Base-by-base conservation (phyloP, 92 coral and sea anemone species). In the Phenganax marumi region DNA sequence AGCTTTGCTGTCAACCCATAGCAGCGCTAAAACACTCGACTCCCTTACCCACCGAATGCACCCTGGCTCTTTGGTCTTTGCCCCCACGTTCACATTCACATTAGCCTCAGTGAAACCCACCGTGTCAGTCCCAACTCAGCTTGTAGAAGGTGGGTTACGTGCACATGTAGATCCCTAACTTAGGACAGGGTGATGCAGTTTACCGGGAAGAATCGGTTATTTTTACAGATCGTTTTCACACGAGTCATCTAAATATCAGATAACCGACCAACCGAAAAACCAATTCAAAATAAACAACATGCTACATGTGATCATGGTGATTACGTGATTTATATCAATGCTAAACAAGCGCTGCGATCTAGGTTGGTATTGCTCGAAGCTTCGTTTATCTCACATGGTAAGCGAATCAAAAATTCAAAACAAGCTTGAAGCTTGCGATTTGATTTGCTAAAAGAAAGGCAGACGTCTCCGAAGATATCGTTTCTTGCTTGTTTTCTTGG, bases 71-170 rank as follows among this genome's bases (percentile, higher is more conserved):
- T 23, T 50, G 13, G 53, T 46, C 70, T 72, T 86, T 12, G 89
- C 95, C 95, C 91, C 89, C 49, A 77, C 78, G 74, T 89, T 89
- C 50, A 86, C 79, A 56, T 83, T 86, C 46, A 85, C 85, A 12
- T 77, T 77, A 52, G 52, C 51, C 47, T 49, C 75, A 13, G 94
- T 91, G 62, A 91, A 86, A 26, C 84, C 87, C 48, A 72, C 76
- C 46, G 88, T 24, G 62, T 81, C 77, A 22, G 65, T 86, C n/a
- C 63, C 47, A 17, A 81, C 88, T 25, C 89, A 87, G 22, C 92
- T 85, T 11, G 88, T 77, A 48, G 86, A 82, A 12, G 86, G 85
- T 8, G 85, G 81, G 72, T 92, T 91, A n/a, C n/a, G 10, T 56
- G 70, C 9, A 11, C 57, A 82, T 87, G 87, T 6, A 89, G 56